A percentile compares a stretch with the other conserved stretches of the same genome.
Conservation (phyloP, 2,113 vertebrate species). For the Electrona antarctica region DNA sequence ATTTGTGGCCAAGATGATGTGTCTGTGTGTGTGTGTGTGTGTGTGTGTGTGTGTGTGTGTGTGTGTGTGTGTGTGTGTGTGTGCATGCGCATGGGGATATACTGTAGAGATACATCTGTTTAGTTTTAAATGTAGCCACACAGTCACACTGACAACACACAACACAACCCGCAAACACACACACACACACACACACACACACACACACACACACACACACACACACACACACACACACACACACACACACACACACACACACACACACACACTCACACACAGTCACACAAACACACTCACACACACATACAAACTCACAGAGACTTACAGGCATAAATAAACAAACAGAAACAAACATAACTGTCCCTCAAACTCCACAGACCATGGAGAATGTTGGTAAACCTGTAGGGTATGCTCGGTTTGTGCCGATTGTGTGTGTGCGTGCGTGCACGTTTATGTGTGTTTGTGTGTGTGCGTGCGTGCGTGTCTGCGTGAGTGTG, state of each 20-base stretch:
- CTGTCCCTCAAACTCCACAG: slow-evolving; percentile 37
- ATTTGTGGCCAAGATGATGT: too few species aligned
- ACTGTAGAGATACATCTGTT: slow-evolving; percentile 7
- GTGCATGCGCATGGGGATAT: too few species aligned
- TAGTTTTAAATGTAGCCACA: slow-evolving; percentile 19
- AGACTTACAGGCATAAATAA: slow-evolving; percentile 56
- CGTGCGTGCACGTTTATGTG: background rate
- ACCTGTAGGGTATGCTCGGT: background rate
- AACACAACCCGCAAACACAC: background rate
- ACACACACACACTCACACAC: background rate
- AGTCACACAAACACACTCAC: slow-evolving; percentile 6
- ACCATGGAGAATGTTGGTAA: slow-evolving; percentile 39
- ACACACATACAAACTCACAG: slow-evolving; percentile 4
- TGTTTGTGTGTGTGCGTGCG: slow-evolving; percentile 6
- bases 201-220: background rate
- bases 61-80: too few species aligned
- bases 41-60: too few species aligned
- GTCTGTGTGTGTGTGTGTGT: too few species aligned
- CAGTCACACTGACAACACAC: background rate
- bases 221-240: background rate
- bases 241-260: background rate
- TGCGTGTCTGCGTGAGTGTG: slow-evolving; percentile 28
- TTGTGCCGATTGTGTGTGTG: slow-evolving; percentile 11
- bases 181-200: slow-evolving; percentile 14
- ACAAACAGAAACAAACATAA: slow-evolving; percentile 46